Base-by-base conservation (phyloP, 2,797 vertebrate genomes). In the Myiotriccus ornatus region DNA sequence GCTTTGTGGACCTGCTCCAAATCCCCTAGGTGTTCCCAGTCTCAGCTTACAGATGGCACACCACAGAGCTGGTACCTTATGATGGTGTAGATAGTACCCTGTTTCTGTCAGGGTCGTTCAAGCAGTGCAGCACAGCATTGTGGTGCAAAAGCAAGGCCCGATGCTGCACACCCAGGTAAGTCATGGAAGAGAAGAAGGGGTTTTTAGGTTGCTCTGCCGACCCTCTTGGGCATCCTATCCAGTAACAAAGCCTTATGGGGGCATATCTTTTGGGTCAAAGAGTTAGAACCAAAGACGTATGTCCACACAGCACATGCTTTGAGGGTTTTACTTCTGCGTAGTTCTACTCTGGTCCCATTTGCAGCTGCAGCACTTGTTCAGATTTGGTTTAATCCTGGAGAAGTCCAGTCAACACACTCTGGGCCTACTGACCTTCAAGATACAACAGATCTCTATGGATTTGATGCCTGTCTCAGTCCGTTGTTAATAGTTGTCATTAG, bases 391-490 rank as follows among this genome's bases (percentile, higher is more conserved):
- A 60, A 60, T 71, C 11, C 10, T 41, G 52, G 47, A 89, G 17
- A 19, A 87, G 50, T 65, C 32, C n/a, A 35, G 2, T 55, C 62
- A 71, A 25, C 41, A 60, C 19, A 18, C 22, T 53, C 19, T 43
- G 34, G 30, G 14, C 12, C 34, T 50, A 5, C 14, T 79, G 14
- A 28, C 17, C 30, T 79, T 90, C 39, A 65, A 43, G 30, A 7
- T 41, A 19, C 18, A 69, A 4, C 11, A 69, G 11, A 1, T 0
- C 3, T 63, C 32, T 25, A 18, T 11, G 23, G 28, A n/a, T 34
- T 92, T 69, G 80, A 34, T 12, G 7, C 27, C 32, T 70, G 35
- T 73, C 56, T 80, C 22, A 57, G 21, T 43, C 35, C 62, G 8
- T 35, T 84, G 32, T 11, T 56, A 10, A 30, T 21, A 37, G 18